A percentile compares a stretch with the other conserved stretches of the same genome.
These are phyloP conservation scores for Holothuria scabra DNA, from an alignment of 53 echinoderm and acorn worm genomes.

Conservation along the genomic window DNA sequence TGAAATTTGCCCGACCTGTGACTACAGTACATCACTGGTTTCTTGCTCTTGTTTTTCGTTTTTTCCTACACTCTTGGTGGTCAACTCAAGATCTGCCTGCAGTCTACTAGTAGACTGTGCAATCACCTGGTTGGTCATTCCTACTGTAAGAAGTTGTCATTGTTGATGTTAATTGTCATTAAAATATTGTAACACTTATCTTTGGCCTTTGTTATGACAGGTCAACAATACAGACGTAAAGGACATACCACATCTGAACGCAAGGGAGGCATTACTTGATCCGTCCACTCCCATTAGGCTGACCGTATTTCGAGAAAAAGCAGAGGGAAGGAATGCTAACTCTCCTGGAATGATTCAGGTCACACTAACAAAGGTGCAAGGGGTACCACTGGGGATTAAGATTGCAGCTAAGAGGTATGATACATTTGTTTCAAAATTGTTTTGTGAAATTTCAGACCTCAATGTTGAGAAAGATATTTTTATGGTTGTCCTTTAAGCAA, in stretches of 20 bases:
- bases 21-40: neutral
- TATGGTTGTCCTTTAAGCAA: too few species aligned
- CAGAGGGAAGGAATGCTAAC: slow-evolving; percentile 59
- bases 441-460: too few species aligned
- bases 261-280: slow-evolving; percentile 78
- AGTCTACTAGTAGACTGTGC: too few species aligned
- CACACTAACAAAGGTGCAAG: slow-evolving; percentile 80
- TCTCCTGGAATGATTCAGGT: slow-evolving; percentile 55
- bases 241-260: slow-evolving; percentile 82
- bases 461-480: too few species aligned
- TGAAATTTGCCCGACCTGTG: too few species aligned
- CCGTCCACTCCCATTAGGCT: slow-evolving; percentile 72
- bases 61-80: too few species aligned
- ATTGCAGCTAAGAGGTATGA: slow-evolving; percentile 92
- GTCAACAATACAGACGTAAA: slow-evolving; percentile 86
- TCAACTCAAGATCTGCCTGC: too few species aligned
- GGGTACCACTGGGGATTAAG: slow-evolving; percentile 92
- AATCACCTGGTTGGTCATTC: too few species aligned
- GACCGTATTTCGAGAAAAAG: slow-evolving; percentile 90
- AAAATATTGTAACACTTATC: neutral
- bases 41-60: too few species aligned
- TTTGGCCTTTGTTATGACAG: slow-evolving; percentile 40
- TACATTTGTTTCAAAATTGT: neutral
- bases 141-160: too few species aligned
- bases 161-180: neutral